Base-by-base conservation (phyloP, 2,797 vertebrate species). In the Denticeps clupeoides region DNA sequence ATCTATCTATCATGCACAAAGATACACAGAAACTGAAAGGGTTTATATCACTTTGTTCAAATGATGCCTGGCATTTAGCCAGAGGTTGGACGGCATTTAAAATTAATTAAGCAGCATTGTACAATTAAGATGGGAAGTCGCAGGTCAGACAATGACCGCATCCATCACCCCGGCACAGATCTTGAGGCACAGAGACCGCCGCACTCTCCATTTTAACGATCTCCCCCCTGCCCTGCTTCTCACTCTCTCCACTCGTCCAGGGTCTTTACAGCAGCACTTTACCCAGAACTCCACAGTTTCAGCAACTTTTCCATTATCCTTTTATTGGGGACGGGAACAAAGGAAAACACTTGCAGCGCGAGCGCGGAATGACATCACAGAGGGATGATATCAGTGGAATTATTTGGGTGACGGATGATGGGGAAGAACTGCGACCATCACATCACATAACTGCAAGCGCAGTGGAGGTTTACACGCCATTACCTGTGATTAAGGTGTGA, bases 61-160 rank as follows among this genome's bases (percentile, higher is more conserved):
- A 31, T 49, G 44, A 24, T 56, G 35, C 47, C 37, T 56, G 43
- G 37, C 29, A 4, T 24, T 7, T 9, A 10, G 29, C 33, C 43
- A 41, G 32, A 18, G 41, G 26, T 42, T 31, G 32, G 28, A 21
- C 53, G 46, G 35, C 32, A 4, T 47, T 47, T 58, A 37, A 47
- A 43, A 44, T 50, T 51, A 59, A 60, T 62, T 51, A 57, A 59
- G 7, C 31, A 38, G 52, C 38, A 38, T 32, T 22, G 37, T n/a
- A 32, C 21, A 38, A 45, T 57, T 54, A 50, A 54, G 43, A 43
- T 21, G 22, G 12, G 33, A 42, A 47, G 58, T 42, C 46, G 43
- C 43, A 45, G 45, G 22, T 42, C 50, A 59, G 31, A 49, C 38
- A 40, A 24, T 47, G 41, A 22, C 11, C 18, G 43, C 37, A 45